Evolutionary conservation across 2,888 invertebrate species (phyloP).

Genomic region (Lithophane semibrunnea): DNA sequence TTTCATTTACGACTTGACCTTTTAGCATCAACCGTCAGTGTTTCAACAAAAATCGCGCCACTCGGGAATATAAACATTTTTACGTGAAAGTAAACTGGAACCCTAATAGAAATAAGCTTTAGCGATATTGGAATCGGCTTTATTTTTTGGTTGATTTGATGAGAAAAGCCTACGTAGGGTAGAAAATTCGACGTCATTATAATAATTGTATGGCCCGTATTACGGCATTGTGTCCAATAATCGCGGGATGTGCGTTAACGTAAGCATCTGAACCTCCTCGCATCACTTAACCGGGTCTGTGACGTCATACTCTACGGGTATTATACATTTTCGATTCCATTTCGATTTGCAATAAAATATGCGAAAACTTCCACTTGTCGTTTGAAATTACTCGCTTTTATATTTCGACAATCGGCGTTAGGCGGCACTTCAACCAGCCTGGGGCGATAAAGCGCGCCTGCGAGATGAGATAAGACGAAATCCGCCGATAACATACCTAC

Average conservation of each 20-base stretch:
- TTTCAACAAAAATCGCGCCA: constrained; percentile 29
- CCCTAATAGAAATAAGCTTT: constrained; percentile 32
- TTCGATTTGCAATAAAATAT: constrained; percentile 59
- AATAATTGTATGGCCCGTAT: constrained; percentile 41
- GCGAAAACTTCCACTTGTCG: constrained; percentile 49
- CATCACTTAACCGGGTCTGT: constrained; percentile 27
- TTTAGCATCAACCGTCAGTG: constrained; percentile 22
- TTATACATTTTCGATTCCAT: constrained; percentile 49
- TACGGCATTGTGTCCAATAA: constrained; percentile 39
- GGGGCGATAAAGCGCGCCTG: constrained; percentile 50
- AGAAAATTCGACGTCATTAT: constrained; percentile 51
- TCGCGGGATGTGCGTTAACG: constrained; percentile 16
- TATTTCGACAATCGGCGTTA: constrained; percentile 58
- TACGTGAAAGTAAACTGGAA: constrained; percentile 31
- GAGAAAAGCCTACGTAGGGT: constrained; percentile 8
- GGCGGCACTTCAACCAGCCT: constrained; percentile 34
- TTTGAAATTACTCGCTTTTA: constrained; percentile 56
- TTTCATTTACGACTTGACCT: constrained; percentile 44
- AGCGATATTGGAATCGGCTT: constrained; percentile 51
- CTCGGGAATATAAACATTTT: constrained; percentile 46
- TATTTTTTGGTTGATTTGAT: constrained; percentile 38
- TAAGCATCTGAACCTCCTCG: constrained; percentile 19
- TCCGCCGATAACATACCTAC: constrained; percentile 60
- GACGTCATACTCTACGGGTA: constrained; percentile 14
- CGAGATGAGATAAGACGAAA: constrained; percentile 61